Conservation (phyloP, 2,888 invertebrate species). For the Dryadula phaetusa region DNA sequence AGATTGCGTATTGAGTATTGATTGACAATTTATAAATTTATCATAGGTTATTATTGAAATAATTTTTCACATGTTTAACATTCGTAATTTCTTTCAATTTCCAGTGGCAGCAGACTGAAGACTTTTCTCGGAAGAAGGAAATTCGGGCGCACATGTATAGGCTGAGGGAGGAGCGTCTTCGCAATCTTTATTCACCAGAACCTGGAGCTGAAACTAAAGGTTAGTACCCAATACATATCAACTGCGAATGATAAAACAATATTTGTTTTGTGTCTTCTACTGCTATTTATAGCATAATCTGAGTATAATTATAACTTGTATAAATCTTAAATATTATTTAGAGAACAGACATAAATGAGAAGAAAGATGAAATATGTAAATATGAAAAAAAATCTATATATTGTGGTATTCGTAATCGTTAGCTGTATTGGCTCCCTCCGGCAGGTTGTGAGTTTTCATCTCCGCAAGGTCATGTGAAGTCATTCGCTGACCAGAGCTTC, state of each 20-base stretch:
- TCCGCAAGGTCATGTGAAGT: slow-evolving; percentile 86
- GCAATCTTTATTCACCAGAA: slow-evolving; percentile 88
- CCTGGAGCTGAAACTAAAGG: slow-evolving; percentile 69
- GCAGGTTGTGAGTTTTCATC: slow-evolving; percentile 79
- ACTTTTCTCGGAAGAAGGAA: slow-evolving; percentile 93
- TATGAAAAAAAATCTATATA: not conserved
- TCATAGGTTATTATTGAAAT: too few species aligned
- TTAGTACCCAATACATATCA: slow-evolving; percentile 46
- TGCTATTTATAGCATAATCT: too few species aligned
- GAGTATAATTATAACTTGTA: too few species aligned
- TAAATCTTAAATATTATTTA: too few species aligned
- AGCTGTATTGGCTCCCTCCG: slow-evolving; percentile 48
- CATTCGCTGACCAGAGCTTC: slow-evolving; percentile 90
- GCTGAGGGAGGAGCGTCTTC: slow-evolving; percentile 91
- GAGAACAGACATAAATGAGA: not conserved
- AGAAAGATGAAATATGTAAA: not conserved
- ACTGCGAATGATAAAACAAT: not conserved
- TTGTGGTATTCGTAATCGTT: slow-evolving; percentile 43
- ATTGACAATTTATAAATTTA: too few species aligned
- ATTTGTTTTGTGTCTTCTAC: too few species aligned
- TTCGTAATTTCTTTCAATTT: not conserved
- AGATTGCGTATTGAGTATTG: too few species aligned
- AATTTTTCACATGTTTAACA: not conserved
- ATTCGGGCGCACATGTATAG: slow-evolving; percentile 94
- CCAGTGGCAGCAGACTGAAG: slow-evolving; percentile 94